phyloP scores from a whole-genome alignment of 2,797 vertebrate genomes.

The Pogonophryne albipinna region DNA sequence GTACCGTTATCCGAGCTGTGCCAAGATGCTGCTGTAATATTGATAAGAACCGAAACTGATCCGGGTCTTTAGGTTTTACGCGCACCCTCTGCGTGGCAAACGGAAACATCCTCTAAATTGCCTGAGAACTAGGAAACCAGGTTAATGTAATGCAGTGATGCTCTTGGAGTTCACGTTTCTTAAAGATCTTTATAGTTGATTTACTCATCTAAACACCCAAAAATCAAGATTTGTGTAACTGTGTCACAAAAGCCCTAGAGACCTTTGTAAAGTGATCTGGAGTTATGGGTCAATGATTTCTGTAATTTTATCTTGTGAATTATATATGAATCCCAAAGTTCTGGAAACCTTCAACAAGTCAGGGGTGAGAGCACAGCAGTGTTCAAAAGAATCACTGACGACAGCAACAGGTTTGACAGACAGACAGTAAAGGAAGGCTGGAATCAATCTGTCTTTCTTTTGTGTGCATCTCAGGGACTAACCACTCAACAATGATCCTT shows the following conservation, averaged over 20 bases:
- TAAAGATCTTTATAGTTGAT: neutral
- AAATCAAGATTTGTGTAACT: slow-evolving; percentile 50
- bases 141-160: slow-evolving; percentile 31
- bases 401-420: slow-evolving; percentile 52
- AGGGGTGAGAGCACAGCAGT: slow-evolving; percentile 40
- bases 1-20: slow-evolving; percentile 73
- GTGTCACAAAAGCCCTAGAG: slow-evolving; percentile 26
- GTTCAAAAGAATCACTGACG: slow-evolving; percentile 53
- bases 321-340: slow-evolving; percentile 61
- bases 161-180: neutral
- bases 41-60: slow-evolving; percentile 73
- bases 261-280: slow-evolving; percentile 62
- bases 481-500: neutral
- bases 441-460: slow-evolving; percentile 20
- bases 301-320: slow-evolving; percentile 67
- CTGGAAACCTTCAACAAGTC: slow-evolving; percentile 57
- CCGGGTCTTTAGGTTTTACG: slow-evolving; percentile 71
- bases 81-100: slow-evolving; percentile 40
- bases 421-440: slow-evolving; percentile 19
- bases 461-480: neutral
- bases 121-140: slow-evolving; percentile 47
- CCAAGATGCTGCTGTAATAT: slow-evolving; percentile 74
- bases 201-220: neutral
- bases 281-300: slow-evolving; percentile 65
- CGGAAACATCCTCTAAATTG: slow-evolving; percentile 48